Percentiles rank a stretch among this genome's conserved stretches.
These are phyloP conservation scores for Atta texana DNA, from an alignment of 1,140 invertebrate species.

Conservation along the genomic window DNA sequence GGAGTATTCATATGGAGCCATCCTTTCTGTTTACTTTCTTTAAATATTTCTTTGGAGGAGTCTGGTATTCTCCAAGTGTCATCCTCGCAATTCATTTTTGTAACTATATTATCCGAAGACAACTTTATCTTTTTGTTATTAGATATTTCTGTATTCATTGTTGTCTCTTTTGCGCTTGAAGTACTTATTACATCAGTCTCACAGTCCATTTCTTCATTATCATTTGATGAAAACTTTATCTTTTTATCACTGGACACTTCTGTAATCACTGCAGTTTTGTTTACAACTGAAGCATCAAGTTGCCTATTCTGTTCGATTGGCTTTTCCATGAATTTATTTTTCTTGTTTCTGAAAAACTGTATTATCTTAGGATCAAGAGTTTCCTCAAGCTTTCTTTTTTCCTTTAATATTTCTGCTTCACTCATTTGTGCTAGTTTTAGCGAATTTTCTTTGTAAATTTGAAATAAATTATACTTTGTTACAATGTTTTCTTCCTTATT, in stretches of 20 bases:
- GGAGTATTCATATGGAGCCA: slow-evolving; percentile 94
- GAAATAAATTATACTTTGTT: slow-evolving; percentile 68
- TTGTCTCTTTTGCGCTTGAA: neutral
- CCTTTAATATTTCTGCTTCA: slow-evolving; percentile 91
- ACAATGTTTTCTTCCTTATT: slow-evolving; percentile 45
- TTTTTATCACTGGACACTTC: slow-evolving; percentile 29
- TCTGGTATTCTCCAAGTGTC: slow-evolving; percentile 76
- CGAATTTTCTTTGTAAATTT: slow-evolving; percentile 92
- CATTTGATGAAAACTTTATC: slow-evolving; percentile 40
- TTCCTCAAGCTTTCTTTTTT: slow-evolving; percentile 89
- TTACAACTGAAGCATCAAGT: neutral
- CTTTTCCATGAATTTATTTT: slow-evolving; percentile 77
- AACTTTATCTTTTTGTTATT: slow-evolving; percentile 46
- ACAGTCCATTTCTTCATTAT: slow-evolving; percentile 64
- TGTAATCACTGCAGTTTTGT: neutral
- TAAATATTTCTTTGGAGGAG: slow-evolving; percentile 88
- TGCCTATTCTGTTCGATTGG: slow-evolving; percentile 17
- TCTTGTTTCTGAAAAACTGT: slow-evolving; percentile 88
- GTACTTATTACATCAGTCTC: slow-evolving; percentile 16
- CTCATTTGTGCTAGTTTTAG: slow-evolving; percentile 90
- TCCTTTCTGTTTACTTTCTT: slow-evolving; percentile 88
- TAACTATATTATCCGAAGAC: slow-evolving; percentile 17
- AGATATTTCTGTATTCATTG: slow-evolving; percentile 23
- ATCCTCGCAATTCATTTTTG: slow-evolving; percentile 67
- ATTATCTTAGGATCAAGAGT: slow-evolving; percentile 90